Evolutionary conservation across 1,140 invertebrate species (phyloP).

Genomic region (Sarcophaga bullata): DNA sequence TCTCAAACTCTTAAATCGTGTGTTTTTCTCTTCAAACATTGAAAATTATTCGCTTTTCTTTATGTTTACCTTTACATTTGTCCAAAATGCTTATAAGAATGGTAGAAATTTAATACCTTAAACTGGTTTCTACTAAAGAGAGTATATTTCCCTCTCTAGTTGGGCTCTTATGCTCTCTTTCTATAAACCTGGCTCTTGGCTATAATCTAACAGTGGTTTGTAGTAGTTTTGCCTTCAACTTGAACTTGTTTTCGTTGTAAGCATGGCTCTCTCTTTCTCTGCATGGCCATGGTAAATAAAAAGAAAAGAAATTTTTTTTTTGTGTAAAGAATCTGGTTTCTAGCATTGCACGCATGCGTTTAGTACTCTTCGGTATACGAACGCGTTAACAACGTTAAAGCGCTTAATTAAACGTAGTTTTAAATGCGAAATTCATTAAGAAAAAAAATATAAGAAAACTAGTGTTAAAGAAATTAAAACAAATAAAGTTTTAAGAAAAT

Average conservation of each 20-base stretch:
- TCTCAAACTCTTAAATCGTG: no score
- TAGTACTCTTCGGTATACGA: constrained; percentile 27
- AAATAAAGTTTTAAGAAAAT: background rate
- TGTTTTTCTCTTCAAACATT: no score
- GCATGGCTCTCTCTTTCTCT: background rate
- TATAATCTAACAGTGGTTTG: background rate
- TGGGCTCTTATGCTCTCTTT: no score
- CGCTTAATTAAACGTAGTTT: background rate
- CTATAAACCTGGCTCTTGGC: background rate
- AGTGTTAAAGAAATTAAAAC: background rate
- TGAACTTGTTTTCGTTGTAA: constrained; percentile 19
- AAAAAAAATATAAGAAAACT: background rate
- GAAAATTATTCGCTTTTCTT: no score
- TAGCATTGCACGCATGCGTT: constrained; percentile 17
- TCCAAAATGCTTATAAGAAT: no score
- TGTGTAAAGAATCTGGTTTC: constrained; percentile 12
- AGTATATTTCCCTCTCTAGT: no score
- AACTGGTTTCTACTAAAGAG: no score
- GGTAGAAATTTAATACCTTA: no score
- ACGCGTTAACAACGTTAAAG: constrained; percentile 32
- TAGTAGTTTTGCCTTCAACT: constrained; percentile 2
- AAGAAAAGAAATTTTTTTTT: background rate
- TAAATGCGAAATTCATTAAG: background rate
- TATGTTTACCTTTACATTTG: no score
- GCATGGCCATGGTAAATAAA: background rate